Conservation (phyloP, 2,888 invertebrate species). For the Elaeidobius kamerunicus region DNA sequence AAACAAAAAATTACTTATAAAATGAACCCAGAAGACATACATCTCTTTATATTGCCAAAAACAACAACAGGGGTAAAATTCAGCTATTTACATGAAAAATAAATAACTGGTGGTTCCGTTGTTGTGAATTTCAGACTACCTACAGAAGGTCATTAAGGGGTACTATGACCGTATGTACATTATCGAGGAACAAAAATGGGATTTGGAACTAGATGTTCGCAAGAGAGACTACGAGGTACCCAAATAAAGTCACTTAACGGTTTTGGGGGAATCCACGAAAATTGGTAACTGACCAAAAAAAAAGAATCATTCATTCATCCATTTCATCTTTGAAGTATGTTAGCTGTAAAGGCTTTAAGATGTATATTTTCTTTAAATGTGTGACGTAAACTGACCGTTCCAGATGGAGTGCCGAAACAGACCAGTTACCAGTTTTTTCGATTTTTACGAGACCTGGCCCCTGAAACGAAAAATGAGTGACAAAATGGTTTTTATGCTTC, state of each 20-base stretch:
- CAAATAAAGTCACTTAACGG: slow-evolving; percentile 15
- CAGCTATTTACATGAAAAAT: slow-evolving; percentile 1
- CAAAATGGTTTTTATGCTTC: slow-evolving; percentile 39
- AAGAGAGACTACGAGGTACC: slow-evolving; percentile 99
- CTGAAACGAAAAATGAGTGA: slow-evolving; percentile 28
- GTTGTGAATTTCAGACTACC: slow-evolving; percentile 61
- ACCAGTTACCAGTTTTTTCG: slow-evolving; percentile 26
- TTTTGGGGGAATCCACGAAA: slow-evolving; percentile 15
- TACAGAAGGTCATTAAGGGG: slow-evolving; percentile 92
- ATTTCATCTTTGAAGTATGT: slow-evolving; percentile 2
- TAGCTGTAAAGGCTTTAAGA: not conserved
- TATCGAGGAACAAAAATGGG: slow-evolving; percentile 99
- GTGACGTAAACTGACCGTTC: too few species aligned
- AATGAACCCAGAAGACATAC: too few species aligned
- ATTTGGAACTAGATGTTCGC: slow-evolving; percentile 99
- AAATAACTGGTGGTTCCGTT: slow-evolving; percentile 48
- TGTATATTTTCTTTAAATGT: not conserved
- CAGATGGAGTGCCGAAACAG: too few species aligned
- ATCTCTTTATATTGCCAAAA: too few species aligned
- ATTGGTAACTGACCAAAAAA: slow-evolving; percentile 16
- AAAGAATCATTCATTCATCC: not conserved
- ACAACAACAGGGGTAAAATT: not conserved
- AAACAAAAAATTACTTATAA: too few species aligned
- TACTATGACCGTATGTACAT: slow-evolving; percentile 95
- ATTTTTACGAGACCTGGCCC: slow-evolving; percentile 26